Evolutionary conservation across 2,113 vertebrate species (phyloP), one percentile per base, ranked within the genome.

Genomic region (Vidua macroura): DNA sequence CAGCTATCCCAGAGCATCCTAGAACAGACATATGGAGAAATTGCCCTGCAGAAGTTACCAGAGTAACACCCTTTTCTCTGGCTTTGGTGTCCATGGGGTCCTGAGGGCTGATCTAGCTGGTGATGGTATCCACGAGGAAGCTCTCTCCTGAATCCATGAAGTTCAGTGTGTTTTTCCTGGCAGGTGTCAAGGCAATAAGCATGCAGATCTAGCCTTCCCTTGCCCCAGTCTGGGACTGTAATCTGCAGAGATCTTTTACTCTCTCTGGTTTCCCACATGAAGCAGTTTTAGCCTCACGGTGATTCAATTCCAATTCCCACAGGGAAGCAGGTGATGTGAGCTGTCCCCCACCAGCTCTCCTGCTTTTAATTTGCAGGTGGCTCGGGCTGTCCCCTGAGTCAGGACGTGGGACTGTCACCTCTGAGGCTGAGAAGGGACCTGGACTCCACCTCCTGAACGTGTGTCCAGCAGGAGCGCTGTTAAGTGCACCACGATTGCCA

Each of bases 401-500:
- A 46, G 49, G 33, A 25, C 15, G 9, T 1, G 15, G 37, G 30
- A 35, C 41, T 44, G 35, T 37, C 44, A 31, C n/a, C 53, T 59
- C 55, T 51, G 28, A 6, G 10, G 30, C 20, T 16, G 30, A 68
- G 44, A n/a, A 68, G 25, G 63, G 84, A 69, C 15, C 24, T 10
- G 39, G 48, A 13, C 53, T 68, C 28, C 27, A 43, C 7, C 39
- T 51, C 15, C 48, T n/a, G 64, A 43, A 9, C 0, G 0, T 5
- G 58, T 31, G 53, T 73, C 55, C 59, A 52, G 44, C 12, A 3
- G 25, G 10, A 52, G 4, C 66, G 70, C 28, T 53, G 10, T 5
- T 7, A 6, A 0, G 1, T 10, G 31, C 7, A 4, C 9, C 15
- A 1, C 0, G 7, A 19, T 8, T 39, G 23, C 15, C 27, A 6